Base-by-base conservation (phyloP, 2,888 invertebrate genomes). In the Heliconius ethilla region DNA sequence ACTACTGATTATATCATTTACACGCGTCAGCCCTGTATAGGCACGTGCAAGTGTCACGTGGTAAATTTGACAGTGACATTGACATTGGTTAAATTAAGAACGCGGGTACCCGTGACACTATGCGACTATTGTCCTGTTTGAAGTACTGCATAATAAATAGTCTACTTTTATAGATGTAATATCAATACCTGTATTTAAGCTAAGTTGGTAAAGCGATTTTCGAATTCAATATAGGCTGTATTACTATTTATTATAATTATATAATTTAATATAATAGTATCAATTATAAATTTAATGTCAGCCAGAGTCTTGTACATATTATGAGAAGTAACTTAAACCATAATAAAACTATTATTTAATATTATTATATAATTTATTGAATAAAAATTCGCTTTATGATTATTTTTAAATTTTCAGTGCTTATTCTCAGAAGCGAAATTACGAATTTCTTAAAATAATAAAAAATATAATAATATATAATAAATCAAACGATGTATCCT, bases 1-100 rank as follows among this genome's bases (percentile, higher is more conserved):
- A 27, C 67, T 69, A 29, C 6, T 33, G 70, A 74, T 67, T 40
- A 74, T 77, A 73, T 73, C 69, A 67, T 67, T 74, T 63, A 74
- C 73, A 74, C 40, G 69, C 62, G 66, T 62, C 55, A 62, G 25
- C 63, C 25, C 70, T 27, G 9, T 22, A 6, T 37, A 65, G 74
- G 33, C 80, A 79, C 79, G 79, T 79, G 81, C 72, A 27, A 13
- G 45, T 66, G 73, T 82, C 82, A 86, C 86, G 87, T 87, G 88
- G 85, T 82, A 82, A 84, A 86, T 90, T 89, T 85, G 88, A 87
- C 88, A 88, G 84, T 27, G 27, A 27, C 27, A 27, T 89, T 92
- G 92, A 91, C 91, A 91, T 88, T 89, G 89, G 85, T 66, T 66
- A 75, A 70, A 59, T 67, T 33, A 55, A 77, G 51, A 70, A 29